These are phyloP conservation scores for Seriola aureovittata DNA, from an alignment of 2,113 vertebrate genomes.

Conservation along the genomic window DNA sequence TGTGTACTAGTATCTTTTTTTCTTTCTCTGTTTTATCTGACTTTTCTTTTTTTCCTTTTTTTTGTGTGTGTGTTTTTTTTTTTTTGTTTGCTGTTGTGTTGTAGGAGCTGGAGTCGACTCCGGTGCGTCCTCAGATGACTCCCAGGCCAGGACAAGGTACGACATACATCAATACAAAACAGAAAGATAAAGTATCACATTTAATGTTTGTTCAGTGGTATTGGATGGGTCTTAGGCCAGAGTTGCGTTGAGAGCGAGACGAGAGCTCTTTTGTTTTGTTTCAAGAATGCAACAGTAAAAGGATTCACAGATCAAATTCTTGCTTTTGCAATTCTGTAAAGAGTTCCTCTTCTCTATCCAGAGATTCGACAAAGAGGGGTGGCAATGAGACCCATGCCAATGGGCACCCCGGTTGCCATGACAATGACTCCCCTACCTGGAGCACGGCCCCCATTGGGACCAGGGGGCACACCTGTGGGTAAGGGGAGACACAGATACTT, in stretches of 20 bases:
- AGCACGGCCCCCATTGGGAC: conserved; percentile 66
- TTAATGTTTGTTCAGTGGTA: neutral
- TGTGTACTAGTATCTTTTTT: neutral
- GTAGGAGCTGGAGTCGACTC: conserved; percentile 90
- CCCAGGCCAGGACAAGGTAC: conserved; percentile 94
- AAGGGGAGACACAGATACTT: conserved; percentile 33
- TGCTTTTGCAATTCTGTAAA: neutral
- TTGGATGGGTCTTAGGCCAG: neutral
- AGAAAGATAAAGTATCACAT: neutral
- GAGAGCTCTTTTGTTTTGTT: neutral
- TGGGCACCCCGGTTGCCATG: conserved; percentile 70
- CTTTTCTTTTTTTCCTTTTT: neutral
- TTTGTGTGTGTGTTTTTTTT: neutral
- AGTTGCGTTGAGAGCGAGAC: neutral
- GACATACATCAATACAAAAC: neutral
- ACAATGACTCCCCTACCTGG: conserved; percentile 72
- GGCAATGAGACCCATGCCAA: conserved; percentile 86
- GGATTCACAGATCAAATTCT: rapidly evolving
- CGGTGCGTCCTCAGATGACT: conserved; percentile 88
- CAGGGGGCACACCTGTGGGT: conserved; percentile 81
- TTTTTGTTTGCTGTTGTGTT: conserved; percentile 47
- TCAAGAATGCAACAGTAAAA: neutral
- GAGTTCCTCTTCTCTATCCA: conserved; percentile 72
- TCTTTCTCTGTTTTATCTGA: conserved; percentile 10
- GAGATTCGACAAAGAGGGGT: conserved; percentile 93